Evolutionary conservation across 2,113 vertebrate genomes (phyloP), one percentile per base, ranked within the genome.

Genomic region (Monarcha castaneiventris): DNA sequence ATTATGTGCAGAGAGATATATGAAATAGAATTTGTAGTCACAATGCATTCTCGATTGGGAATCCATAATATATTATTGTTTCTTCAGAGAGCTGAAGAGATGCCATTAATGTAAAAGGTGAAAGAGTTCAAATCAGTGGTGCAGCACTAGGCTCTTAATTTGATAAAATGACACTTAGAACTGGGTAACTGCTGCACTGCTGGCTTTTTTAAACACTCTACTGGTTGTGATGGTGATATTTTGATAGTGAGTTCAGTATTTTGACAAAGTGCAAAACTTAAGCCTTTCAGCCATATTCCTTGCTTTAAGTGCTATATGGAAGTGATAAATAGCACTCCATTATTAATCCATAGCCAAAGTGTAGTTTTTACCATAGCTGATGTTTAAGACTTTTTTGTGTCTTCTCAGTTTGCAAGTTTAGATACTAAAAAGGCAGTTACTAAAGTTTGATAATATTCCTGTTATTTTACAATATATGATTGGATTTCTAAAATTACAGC

Each of bases 41-140:
- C 54, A 85, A 61, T 72, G 59, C 32, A 35, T 79, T 88, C 59
- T 86, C 93, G 75, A 80, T 75, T 88, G 33, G 76, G 75, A 84
- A 81, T 94, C 56, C 32, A 54, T 86, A 96, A 91, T 77, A 67
- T 41, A 44, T 67, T 91, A 84, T 71, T 93, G 73, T 95, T 94
- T 93, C 72, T 93, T 94, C 56, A 75, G 87, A 72, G 64, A 68
- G 21, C 2, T 88, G 75, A 91, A 90, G 87, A 86, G 39, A 72
- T 94, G 78, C 59, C 35, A 61, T 84, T 94, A 92, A 56, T 11
- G 8, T 79, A 82, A 93, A 74, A 95, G 63, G 71, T 54, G 23
- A 85, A 89, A 86, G 46, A 84, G 37, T 80, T 97, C 41, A 95
- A 93, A 95, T 86, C 68, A 71, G 48, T 94, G 68, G 37, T 76